Base-by-base conservation (phyloP, 2,888 invertebrate genomes). In the Cyclophora punctaria region DNA sequence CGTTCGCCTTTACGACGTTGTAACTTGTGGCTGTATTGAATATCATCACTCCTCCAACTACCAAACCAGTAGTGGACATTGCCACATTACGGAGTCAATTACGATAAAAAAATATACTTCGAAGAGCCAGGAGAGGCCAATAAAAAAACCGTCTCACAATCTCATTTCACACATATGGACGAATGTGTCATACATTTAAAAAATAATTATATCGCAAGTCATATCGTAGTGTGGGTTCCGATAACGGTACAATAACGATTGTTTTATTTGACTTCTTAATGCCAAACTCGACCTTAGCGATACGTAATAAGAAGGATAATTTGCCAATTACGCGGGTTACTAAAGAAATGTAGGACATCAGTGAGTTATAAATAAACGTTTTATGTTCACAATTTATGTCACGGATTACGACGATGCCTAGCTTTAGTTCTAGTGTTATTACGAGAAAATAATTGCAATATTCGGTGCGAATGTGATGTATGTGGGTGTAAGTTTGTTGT, bases 191-290 rank as follows among this genome's bases (percentile, higher is more conserved):
- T 73, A 61, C 61, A 69, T 66, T 66, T 71, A 37, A 71, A 73
- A 76, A 77, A 67, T 49, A 49, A 56, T 52, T 33, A 52, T 53
- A 57, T 63, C 57, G 64, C 66, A 55, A 66, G 67, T 62, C 57
- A 67, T 66, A 65, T 5, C 62, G 62, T 61, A 59, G 60, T 70
- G 72, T 70, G 66, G 58, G 66, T 67, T 60, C 63, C 52, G 59
- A 69, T 80, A 83, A 80, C 81, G 76, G 80, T 75, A 75, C 58
- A 59, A 52, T 68, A 75, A 74, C 75, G 61, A 67, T 67, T 63
- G 66, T 60, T 62, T 63, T 66, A 64, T 64, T 66, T 62, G 56
- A 48, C 40, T 43, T 55, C 51, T 53, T 52, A 44, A 41, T 7
- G 45, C 37, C 20, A n/a, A 51, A 51, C 47, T 55, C 53, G 52